Percentiles rank a stretch among this genome's conserved stretches.
Evolutionary conservation across 1,140 invertebrate genomes (phyloP).

Genomic region (Sitobion miscanthi): DNA sequence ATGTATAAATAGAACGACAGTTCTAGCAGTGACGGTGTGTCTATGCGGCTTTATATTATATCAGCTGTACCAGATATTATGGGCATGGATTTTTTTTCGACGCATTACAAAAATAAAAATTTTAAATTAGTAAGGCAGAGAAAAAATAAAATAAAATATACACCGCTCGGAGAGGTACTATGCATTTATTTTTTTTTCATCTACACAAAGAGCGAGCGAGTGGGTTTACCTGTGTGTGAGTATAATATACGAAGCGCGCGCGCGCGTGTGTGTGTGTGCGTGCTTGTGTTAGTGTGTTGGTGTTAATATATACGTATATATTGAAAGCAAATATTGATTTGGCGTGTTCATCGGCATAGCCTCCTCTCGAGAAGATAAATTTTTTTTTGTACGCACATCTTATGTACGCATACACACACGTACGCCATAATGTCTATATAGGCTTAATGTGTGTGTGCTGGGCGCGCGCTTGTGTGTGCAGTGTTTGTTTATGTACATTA

Average conservation of each 20-base stretch:
- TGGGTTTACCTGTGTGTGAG: too few relatives aligned
- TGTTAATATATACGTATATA: too few relatives aligned
- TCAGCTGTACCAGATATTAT: background rate
- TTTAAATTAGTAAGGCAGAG: too few relatives aligned
- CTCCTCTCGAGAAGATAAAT: background rate
- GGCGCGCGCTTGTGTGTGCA: background rate
- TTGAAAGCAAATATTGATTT: background rate
- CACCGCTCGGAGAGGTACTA: too few relatives aligned
- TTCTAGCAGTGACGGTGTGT: too few relatives aligned
- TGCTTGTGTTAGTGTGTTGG: too few relatives aligned
- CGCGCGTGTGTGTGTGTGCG: too few relatives aligned
- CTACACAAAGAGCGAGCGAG: background rate
- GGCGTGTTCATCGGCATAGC: background rate
- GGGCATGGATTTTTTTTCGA: background rate
- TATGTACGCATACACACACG: background rate
- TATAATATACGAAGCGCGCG: too few relatives aligned
- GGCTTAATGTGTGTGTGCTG: background rate
- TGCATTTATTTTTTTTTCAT: background rate
- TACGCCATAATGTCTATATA: background rate
- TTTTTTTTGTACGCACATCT: background rate
- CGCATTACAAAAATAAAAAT: background rate
- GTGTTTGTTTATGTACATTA: slow-evolving; percentile 6
- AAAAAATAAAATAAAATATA: background rate
- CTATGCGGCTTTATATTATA: too few relatives aligned
- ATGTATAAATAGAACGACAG: too few relatives aligned